Evolutionary conservation across 2,888 invertebrate genomes (phyloP), one percentile per base, ranked within the genome.

Genomic region (Lottia gigantea): DNA sequence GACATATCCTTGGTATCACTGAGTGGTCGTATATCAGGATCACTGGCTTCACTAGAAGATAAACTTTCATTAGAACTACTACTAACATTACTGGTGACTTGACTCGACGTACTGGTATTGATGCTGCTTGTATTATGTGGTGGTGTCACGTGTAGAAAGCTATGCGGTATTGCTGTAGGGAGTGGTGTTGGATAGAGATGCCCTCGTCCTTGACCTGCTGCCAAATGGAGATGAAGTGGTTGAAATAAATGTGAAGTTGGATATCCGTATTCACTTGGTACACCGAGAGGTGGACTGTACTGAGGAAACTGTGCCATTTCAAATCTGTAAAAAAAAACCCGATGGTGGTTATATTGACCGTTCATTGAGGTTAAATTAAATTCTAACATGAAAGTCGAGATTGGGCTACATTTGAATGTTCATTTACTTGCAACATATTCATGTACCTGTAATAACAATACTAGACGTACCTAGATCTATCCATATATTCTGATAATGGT

Each of bases 401-500:
- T 31, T 31, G 31, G 31, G 31, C 6, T 31, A 2, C 31, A 4
- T 31, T 31, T 31, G 3, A 31, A n/a, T n/a, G n/a, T n/a, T n/a
- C n/a, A n/a, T n/a, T n/a, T n/a, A n/a, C n/a, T n/a, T n/a, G n/a
- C 31, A 31, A 31, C 31, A 31, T 6, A 40, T 40, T n/a, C n/a
- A n/a, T n/a, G n/a, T n/a, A 8, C 40, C 11, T 40, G 2, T 8
- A 40, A 40, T 40, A 40, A 40, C 1, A 31, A 40, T 40, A 40
- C 2, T 8, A 40, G 11, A 40, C 19, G 46, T 76, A 80, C 82
- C 78, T 77, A 19, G 78, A 67, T 62, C 79, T 74, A 40, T 81
- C 82, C 16, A 83, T 73, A 70, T 73, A 79, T 8, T 80, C 81
- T 8, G 78, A 75, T 2, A 76, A 68, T 2, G 76, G 79, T 46